Base-by-base conservation (phyloP, 2,888 invertebrate species). In the Malthinus seriepunctatus region DNA sequence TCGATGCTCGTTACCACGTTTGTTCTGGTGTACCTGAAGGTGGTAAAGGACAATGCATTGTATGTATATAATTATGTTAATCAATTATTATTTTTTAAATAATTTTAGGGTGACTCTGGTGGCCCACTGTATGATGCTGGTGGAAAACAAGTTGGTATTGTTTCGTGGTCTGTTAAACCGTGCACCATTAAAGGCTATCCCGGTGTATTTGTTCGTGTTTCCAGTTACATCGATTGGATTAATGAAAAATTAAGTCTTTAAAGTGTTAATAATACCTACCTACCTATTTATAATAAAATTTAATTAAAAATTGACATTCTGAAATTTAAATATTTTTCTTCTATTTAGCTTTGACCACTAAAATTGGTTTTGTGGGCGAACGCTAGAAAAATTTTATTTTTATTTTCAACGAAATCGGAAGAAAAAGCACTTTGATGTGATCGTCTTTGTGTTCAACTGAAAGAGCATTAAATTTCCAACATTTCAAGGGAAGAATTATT, bases 121-220 rank as follows among this genome's bases (percentile, higher is more conserved):
- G 80, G 80, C 0, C 80, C 80, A 8, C 63, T 80, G n/a, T 56
- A 76, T 5, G 70, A 69, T 0, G 66, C 68, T 59, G 74, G 73
- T 45, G 60, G 60, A 8, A 48, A 45, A 8, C 67, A 67, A 55
- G 60, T 64, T 38, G 64, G 65, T 1, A 50, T 65, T 8, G 63
- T 67, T 8, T 67, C 65, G 5, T 67, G 68, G 69, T 69, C 68
- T 5, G 65, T 65, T 6, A 81, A 80, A 64, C 81, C 81, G 2
- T 81, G 81, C 48, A 73, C 79, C 0, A 65, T 71, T 1, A 71
- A 74, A 1, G 78, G 78, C 1, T 79, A 75, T 65, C 80, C 80
- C 0, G 80, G 80, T 3, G 80, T 63, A 2, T 51, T 59, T 12
- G 42, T 55, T 11, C 49, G 59, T 2, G 60, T 63, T n/a, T 9